phyloP scores from a whole-genome alignment of 2,888 invertebrate genomes.

The Andrena haemorrhoa region DNA sequence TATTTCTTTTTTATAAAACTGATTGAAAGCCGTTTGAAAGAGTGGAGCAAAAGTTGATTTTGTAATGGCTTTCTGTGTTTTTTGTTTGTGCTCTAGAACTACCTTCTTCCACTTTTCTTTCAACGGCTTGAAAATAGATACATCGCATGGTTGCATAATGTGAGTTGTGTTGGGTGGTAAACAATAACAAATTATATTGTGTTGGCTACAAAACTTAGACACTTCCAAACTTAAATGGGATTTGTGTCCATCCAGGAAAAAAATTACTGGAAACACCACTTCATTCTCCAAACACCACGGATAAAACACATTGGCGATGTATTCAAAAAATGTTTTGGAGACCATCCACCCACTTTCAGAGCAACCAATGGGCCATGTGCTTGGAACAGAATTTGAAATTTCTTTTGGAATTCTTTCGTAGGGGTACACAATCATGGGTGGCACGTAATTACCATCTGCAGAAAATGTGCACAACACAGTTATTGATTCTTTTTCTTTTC shows the following conservation, averaged over 20 bases:
- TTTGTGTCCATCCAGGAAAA: neutral
- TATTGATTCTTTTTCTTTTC: neutral
- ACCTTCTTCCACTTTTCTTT: neutral
- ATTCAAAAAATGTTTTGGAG: too few species aligned
- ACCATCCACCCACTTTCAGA: neutral
- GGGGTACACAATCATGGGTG: too few species aligned
- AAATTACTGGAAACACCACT: neutral
- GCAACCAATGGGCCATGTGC: too few species aligned
- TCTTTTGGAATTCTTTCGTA: too few species aligned
- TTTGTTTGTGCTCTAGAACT: neutral
- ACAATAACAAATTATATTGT: neutral
- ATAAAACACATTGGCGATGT: neutral
- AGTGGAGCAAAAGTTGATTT: neutral
- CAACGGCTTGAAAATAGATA: neutral
- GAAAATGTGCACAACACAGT: neutral
- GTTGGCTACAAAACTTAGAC: neutral
- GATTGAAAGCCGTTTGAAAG: too few species aligned
- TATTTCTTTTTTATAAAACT: too few species aligned
- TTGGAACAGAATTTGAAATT: too few species aligned
- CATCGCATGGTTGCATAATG: neutral
- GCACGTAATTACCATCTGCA: neutral
- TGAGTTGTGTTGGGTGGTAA: neutral
- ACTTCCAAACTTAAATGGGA: neutral
- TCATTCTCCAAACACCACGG: neutral
- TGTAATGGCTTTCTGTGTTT: neutral